phyloP scores from a whole-genome alignment of 2,797 vertebrate species.

The Melopsittacus undulatus region DNA sequence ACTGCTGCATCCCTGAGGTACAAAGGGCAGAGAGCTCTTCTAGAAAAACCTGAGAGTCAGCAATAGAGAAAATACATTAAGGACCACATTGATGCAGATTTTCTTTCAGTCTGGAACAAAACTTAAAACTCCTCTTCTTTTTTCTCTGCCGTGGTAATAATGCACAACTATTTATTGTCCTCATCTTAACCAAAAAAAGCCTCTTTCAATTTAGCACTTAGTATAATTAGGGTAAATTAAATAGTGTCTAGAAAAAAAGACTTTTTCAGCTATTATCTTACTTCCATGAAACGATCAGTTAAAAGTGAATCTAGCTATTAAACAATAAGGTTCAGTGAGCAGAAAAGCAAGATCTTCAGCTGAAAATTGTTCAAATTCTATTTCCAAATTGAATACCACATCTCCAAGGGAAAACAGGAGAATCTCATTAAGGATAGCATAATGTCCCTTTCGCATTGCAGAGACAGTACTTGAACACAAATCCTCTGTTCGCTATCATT shows the following conservation, averaged over 20 bases:
- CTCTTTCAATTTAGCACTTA: slow-evolving; percentile 55
- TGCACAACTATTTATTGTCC: slow-evolving; percentile 9
- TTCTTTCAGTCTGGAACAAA: not conserved
- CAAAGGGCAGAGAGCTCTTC: not conserved
- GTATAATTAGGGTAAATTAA: slow-evolving; percentile 49
- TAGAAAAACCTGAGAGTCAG: not conserved
- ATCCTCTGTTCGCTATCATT: not conserved
- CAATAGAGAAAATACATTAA: not conserved
- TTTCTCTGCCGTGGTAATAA: not conserved
- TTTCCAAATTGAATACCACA: slow-evolving; percentile 11
- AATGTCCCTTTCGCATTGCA: accelerated
- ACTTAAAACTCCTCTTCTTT: not conserved
- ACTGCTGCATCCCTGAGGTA: not conserved
- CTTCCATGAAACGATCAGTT: not conserved
- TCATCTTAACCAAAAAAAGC: slow-evolving; percentile 39
- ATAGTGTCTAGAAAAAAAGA: not conserved
- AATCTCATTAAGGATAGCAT: not conserved
- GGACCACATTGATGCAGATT: not conserved
- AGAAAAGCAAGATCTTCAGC: slow-evolving; percentile 22
- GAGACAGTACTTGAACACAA: not conserved
- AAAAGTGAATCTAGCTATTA: slow-evolving; percentile 33
- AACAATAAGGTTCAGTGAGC: not conserved
- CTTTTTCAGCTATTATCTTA: slow-evolving; percentile 32
- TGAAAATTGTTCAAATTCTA: slow-evolving; percentile 19
- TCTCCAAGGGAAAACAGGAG: slow-evolving; percentile 4